phyloP scores from a whole-genome alignment of 2,797 vertebrate species.

The Sorex maritimensis region DNA sequence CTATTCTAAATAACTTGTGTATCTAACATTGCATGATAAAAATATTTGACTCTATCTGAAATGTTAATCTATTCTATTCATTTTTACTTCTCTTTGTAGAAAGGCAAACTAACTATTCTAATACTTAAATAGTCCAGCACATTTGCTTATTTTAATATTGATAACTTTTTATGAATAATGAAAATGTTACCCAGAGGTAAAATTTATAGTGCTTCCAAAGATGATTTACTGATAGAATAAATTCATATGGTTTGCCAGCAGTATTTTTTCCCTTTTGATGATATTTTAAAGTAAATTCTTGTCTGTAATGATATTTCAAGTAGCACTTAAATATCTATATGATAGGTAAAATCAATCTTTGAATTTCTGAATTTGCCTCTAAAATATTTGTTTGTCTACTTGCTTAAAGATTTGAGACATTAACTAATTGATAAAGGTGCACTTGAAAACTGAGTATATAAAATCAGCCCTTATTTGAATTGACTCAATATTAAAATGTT shows the following conservation, averaged over 20 bases:
- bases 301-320: background rate
- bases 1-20: constrained; percentile 44
- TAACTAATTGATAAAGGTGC: constrained; percentile 51
- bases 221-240: constrained; percentile 21
- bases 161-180: constrained; percentile 44
- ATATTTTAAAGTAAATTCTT: constrained; percentile 64
- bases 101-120: constrained; percentile 11
- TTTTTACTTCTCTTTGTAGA: background rate
- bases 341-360: background rate
- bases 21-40: constrained; percentile 46
- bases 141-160: constrained; percentile 56
- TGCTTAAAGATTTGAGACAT: constrained; percentile 30
- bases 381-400: background rate
- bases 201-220: constrained; percentile 58
- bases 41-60: constrained; percentile 22
- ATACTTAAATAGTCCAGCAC: constrained; percentile 8
- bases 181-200: constrained; percentile 40
- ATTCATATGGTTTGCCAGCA: constrained; percentile 57
- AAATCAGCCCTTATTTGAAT: constrained; percentile 62
- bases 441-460: constrained; percentile 26
- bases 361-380: constrained; percentile 46
- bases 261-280: background rate
- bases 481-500: background rate
- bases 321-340: constrained; percentile 54
- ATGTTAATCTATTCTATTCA: background rate